A percentile compares a stretch with the other conserved stretches of the same genome.
phyloP scores from a whole-genome alignment of 2,888 invertebrate species.

The Gerris lacustris region DNA sequence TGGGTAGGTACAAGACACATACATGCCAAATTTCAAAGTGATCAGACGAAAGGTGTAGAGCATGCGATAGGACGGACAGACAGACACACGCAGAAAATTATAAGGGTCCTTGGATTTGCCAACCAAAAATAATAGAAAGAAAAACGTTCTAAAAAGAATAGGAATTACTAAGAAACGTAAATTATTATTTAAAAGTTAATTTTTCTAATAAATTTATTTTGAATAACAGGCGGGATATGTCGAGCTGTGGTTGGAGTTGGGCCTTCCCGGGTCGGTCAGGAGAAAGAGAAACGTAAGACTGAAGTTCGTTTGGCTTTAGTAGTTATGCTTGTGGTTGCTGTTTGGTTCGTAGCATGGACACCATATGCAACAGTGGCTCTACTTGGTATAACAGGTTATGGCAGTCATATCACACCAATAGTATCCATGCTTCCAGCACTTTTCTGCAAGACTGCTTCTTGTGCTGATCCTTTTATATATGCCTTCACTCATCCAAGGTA shows the following conservation, averaged over 20 bases:
- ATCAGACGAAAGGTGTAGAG: too few species aligned
- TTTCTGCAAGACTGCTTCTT: slow-evolving; percentile 69
- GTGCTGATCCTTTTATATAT: slow-evolving; percentile 68
- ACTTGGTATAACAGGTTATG: slow-evolving; percentile 55
- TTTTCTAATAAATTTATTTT: not conserved
- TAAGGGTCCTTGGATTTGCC: too few species aligned
- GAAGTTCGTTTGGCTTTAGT: slow-evolving; percentile 53
- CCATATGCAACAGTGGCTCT: slow-evolving; percentile 67
- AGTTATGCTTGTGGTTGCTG: slow-evolving; percentile 53
- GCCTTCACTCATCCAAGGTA: slow-evolving; percentile 61
- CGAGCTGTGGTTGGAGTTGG: slow-evolving; percentile 38
- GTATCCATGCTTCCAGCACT: slow-evolving; percentile 64
- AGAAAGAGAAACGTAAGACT: slow-evolving; percentile 53
- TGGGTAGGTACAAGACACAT: too few species aligned
- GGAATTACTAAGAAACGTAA: too few species aligned
- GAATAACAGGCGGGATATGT: not conserved
- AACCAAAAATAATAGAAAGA: too few species aligned
- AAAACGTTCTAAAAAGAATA: too few species aligned
- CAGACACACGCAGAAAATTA: too few species aligned
- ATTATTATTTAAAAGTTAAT: too few species aligned
- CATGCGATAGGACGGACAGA: too few species aligned
- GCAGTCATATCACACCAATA: slow-evolving; percentile 52
- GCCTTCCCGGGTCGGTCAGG: slow-evolving; percentile 32
- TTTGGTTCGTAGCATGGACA: slow-evolving; percentile 72
- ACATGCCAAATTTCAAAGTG: too few species aligned